Base-by-base conservation (phyloP, 2,797 vertebrate genomes). In the Sebastes matsubarae region DNA sequence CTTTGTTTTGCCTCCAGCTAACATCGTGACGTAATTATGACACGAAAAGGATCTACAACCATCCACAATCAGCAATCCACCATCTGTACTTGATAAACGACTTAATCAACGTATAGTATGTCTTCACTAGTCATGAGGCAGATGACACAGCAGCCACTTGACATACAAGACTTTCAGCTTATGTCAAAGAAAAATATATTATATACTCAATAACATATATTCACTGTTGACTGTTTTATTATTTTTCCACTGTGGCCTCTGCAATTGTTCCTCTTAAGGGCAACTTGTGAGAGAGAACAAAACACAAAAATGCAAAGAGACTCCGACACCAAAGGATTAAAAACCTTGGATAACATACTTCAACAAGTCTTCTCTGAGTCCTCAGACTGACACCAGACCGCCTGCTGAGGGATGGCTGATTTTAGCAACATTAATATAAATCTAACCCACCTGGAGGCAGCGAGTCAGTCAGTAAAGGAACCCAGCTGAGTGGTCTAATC, bases 361-460 rank as follows among this genome's bases (percentile, higher is more conserved):
- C 25, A 29, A 30, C 60, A 52, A 81, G 65, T 42, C 38, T 42
- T 54, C 25, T 72, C 29, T 3, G 58, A 69, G 61, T 30, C 72
- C 24, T 79, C 4, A 32, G 54, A 42, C 76, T 78, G 68, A 73
- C 63, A 71, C 13, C 22, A 1, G 29, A 16, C 57, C 59, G 66
- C 84, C 72, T 20, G 77, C 86, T 82, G 65, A 72, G 70, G 74
- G 34, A 32, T 61, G 78, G 75, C 79, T 76, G 66, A 78, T 80
- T 90, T 89, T 77, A 83, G 86, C 6, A 66, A 77, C 77, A 70
- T 86, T 83, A 84, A 86, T 84, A 88, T 87, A 75, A 87, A 83
- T 84, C 78, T 58, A 69, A 75, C 71, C 54, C 81, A 76, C 82
- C 89, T 83, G 79, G 50, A 88, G 69, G 85, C 81, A 66, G 60